phyloP scores from a whole-genome alignment of 2,113 vertebrate genomes.

The Gobius niger region DNA sequence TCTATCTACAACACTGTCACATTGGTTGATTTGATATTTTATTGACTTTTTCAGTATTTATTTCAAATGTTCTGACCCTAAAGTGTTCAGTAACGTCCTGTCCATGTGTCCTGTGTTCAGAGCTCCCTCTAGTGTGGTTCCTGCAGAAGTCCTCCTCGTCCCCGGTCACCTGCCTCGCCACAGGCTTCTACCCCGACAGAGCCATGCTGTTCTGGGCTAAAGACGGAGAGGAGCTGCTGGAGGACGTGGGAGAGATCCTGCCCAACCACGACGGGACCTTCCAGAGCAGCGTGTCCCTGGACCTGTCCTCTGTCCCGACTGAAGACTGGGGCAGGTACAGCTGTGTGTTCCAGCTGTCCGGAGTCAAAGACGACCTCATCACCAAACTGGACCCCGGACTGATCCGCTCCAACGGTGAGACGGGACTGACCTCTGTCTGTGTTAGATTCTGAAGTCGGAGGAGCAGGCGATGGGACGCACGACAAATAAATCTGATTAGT shows the following conservation, averaged over 20 bases:
- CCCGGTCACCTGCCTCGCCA: constrained; percentile 13
- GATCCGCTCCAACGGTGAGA: constrained; percentile 2
- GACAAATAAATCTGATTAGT: too few species aligned
- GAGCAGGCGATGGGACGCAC: too few species aligned
- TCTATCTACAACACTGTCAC: too few species aligned
- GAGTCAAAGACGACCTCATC: constrained; percentile 5
- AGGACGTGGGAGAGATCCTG: constrained; percentile 4
- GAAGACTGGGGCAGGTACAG: constrained; percentile 10
- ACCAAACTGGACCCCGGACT: not conserved
- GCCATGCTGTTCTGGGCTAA: not conserved
- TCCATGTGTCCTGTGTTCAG: not conserved
- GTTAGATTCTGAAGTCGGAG: too few species aligned
- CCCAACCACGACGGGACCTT: constrained; percentile 15
- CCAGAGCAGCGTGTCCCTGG: constrained; percentile 5
- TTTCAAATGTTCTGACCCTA: too few species aligned
- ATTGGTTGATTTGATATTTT: too few species aligned
- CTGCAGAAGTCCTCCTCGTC: constrained; percentile 14
- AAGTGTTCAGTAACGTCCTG: too few species aligned
- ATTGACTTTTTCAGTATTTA: too few species aligned
- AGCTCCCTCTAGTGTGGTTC: constrained; percentile 17
- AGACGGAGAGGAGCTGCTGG: constrained; percentile 1
- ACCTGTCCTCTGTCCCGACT: constrained; percentile 5
- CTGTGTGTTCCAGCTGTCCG: constrained; percentile 6
- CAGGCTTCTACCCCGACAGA: constrained; percentile 14
- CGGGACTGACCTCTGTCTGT: too few species aligned